Conservation (phyloP, 2,888 invertebrate genomes). For the Leptogaster cylindrica region DNA sequence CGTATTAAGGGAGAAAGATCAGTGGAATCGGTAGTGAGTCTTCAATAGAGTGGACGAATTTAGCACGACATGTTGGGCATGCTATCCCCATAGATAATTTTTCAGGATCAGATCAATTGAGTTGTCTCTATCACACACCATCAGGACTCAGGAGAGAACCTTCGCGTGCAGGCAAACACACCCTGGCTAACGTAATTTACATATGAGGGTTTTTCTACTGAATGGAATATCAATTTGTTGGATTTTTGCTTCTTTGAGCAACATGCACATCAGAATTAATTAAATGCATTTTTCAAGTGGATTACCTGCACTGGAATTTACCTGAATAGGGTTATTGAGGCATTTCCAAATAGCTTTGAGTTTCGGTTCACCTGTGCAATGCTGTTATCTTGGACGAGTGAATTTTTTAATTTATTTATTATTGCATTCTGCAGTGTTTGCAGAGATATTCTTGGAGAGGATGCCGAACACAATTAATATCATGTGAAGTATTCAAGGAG, state of each 20-base stretch:
- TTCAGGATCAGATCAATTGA: slow-evolving; percentile 31
- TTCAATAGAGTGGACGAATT: slow-evolving; percentile 32
- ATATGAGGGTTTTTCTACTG: slow-evolving; percentile 27
- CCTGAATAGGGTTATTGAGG: slow-evolving; percentile 23
- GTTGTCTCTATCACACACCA: slow-evolving; percentile 12
- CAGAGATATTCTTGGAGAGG: too few relatives aligned
- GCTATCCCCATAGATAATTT: slow-evolving; percentile 22
- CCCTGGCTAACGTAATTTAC: slow-evolving; percentile 28
- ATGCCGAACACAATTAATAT: too few relatives aligned
- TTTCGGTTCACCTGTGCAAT: too few relatives aligned
- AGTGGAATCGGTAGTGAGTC: slow-evolving; percentile 9
- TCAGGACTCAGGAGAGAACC: background rate
- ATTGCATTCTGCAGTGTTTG: too few relatives aligned
- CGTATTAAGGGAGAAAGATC: slow-evolving; percentile 6
- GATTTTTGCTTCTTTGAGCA: slow-evolving; percentile 27
- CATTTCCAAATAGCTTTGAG: background rate
- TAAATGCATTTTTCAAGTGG: slow-evolving; percentile 29
- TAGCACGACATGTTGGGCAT: slow-evolving; percentile 20
- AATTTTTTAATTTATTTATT: too few relatives aligned
- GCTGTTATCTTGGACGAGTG: too few relatives aligned
- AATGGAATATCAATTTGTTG: slow-evolving; percentile 31
- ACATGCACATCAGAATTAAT: slow-evolving; percentile 22
- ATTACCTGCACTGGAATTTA: slow-evolving; percentile 8
- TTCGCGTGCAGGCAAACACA: slow-evolving; percentile 17
- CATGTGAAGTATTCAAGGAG: too few relatives aligned